Base-by-base conservation (phyloP, 2,797 vertebrate genomes). In the Mormyrus proboscirostris region DNA sequence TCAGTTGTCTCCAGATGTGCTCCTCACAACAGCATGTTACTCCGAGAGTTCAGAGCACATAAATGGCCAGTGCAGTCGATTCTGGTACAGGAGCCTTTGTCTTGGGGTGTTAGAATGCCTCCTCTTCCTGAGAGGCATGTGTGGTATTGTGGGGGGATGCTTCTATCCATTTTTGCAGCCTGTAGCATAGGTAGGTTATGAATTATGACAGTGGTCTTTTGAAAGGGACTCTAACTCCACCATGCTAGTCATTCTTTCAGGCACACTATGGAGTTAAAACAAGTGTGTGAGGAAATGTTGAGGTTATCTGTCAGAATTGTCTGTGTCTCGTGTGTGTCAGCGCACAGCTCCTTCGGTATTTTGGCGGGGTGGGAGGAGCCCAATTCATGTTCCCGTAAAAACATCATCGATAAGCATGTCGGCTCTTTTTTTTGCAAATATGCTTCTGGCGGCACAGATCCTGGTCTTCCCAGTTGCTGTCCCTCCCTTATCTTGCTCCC, bases 1-100 rank as follows among this genome's bases (percentile, higher is more conserved):
- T 86, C 59, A 86, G 83, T 86, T 69, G 88, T 69, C 83, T 65
- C 88, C 82, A 89, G 29, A 86, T 33, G 41, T 53, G 22, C 16
- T 29, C 55, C 25, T 51, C 57, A 22, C 49, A 86, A 89, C 57
- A 89, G 62, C 59, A 44, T 29, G 22, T 41, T 16, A 69, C 41
- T 44, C 16, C 38, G 22, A 82, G 10, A 82, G 49, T n/a, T 50
- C 83, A 53, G 16, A 33, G 38, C 47, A 53, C 59, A 29, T 73
- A 16, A 73, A 73, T 65, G 59, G 12, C 25, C 25, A 47, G 41
- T 65, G 82, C 22, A 51, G 14, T 47, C 51, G 41, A 14, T 38
- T 53, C 29, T 19, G 14, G 50, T 4, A 69, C 29, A 69, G 57
- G 25, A 69, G 82, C 65, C 47, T 41, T 89, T 88, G 79, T 85